phyloP scores from a whole-genome alignment of 2,888 invertebrate species.

The Marronus borbonicus region DNA sequence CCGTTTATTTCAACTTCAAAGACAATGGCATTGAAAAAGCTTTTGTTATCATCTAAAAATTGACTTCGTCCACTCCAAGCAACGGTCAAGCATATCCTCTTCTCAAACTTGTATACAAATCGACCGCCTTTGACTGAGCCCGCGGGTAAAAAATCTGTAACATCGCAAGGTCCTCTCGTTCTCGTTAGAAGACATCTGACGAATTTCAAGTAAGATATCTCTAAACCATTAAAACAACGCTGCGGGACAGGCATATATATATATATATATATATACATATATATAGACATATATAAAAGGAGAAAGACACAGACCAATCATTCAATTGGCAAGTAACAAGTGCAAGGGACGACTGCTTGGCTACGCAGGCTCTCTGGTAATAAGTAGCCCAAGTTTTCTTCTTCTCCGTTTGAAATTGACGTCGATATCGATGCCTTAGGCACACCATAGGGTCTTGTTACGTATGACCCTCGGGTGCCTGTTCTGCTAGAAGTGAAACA shows the following conservation, averaged over 20 bases:
- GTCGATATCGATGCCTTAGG: constrained; percentile 58
- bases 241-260: constrained; percentile 57
- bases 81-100: constrained; percentile 22
- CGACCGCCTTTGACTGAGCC: constrained; percentile 1
- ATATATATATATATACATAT: not conserved
- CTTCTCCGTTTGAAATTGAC: constrained; percentile 51
- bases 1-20: too few species aligned
- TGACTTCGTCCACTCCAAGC: constrained; percentile 29
- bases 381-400: constrained; percentile 61
- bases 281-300: not conserved
- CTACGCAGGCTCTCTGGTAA: constrained; percentile 55
- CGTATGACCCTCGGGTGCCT: constrained; percentile 61
- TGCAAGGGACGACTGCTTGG: constrained; percentile 48
- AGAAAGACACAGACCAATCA: constrained; percentile 61
- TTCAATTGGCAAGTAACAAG: constrained; percentile 63
- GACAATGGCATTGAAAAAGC: too few species aligned
- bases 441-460: constrained; percentile 64
- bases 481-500: constrained; percentile 62
- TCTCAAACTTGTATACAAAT: not conserved
- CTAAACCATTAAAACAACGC: constrained; percentile 66
- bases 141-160: constrained; percentile 56
- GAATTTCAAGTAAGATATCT: constrained; percentile 63
- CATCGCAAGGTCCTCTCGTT: constrained; percentile 53
- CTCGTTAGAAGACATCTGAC: constrained; percentile 62
- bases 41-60: not conserved